Evolutionary conservation across 2,113 vertebrate species (phyloP).

Genomic region (Sardina pilchardus): DNA sequence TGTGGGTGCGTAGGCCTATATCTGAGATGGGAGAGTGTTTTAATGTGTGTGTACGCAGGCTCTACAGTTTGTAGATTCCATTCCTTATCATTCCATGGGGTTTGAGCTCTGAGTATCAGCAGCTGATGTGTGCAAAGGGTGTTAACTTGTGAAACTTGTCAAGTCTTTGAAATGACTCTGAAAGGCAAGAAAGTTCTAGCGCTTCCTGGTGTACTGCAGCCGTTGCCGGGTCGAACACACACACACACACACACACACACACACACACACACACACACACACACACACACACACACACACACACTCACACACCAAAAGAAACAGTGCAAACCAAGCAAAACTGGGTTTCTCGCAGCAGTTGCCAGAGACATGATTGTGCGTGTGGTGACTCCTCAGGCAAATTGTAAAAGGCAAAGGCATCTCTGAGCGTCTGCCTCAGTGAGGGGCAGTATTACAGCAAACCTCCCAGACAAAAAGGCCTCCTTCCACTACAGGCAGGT

Average conservation of each 20-base stretch:
- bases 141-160: neutral
- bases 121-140: neutral
- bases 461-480: neutral
- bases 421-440: neutral
- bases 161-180: neutral
- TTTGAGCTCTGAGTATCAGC: neutral
- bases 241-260: neutral
- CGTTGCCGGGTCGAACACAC: neutral
- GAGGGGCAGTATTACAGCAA: neutral
- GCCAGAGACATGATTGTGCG: neutral
- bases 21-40: neutral
- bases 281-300: neutral
- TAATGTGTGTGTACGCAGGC: neutral
- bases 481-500: neutral
- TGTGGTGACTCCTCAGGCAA: neutral
- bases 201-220: constrained; percentile 4
- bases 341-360: neutral
- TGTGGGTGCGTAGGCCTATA: neutral
- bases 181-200: neutral
- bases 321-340: too few species aligned
- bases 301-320: neutral
- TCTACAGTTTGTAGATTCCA: neutral
- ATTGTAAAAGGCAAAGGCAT: neutral
- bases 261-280: neutral
- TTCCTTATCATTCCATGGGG: neutral